These are phyloP conservation scores for Halichoerus grypus DNA, from an alignment of 2,113 vertebrate species.

Conservation along the genomic window DNA sequence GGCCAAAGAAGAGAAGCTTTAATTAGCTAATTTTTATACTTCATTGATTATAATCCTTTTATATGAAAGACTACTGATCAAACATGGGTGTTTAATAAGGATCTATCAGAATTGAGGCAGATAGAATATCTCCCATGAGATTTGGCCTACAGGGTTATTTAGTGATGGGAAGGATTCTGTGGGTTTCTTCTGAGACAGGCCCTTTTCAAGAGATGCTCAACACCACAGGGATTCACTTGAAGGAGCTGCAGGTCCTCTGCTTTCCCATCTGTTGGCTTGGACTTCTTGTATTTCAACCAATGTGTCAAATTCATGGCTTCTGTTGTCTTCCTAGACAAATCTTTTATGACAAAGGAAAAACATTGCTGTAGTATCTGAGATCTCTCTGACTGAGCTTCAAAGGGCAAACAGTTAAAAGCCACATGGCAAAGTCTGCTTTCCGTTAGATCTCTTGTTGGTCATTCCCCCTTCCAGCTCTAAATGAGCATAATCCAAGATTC, in stretches of 20 bases:
- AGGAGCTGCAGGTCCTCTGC: neutral
- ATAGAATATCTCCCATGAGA: neutral
- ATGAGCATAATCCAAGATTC: neutral
- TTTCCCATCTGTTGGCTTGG: conserved; percentile 10
- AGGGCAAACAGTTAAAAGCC: conserved; percentile 38
- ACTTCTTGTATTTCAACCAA: conserved; percentile 14
- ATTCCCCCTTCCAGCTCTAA: neutral
- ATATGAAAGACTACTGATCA: neutral
- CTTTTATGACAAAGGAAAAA: conserved; percentile 50
- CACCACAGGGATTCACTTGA: neutral
- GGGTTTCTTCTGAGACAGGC: neutral
- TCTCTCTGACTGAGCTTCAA: conserved; percentile 54
- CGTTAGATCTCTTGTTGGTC: neutral
- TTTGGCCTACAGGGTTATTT: neutral
- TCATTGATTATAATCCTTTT: neutral
- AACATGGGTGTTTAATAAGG: neutral
- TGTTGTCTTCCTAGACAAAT: conserved; percentile 38
- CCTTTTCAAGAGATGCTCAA: neutral
- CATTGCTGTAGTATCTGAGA: neutral
- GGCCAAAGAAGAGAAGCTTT: neutral
- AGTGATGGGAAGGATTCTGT: neutral
- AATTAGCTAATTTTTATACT: neutral
- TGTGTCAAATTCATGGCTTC: conserved; percentile 44
- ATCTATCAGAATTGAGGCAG: neutral
- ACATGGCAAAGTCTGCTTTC: conserved; percentile 8